Evolutionary conservation across 2,888 invertebrate species (phyloP).

Genomic region (Cantharis lateralis): DNA sequence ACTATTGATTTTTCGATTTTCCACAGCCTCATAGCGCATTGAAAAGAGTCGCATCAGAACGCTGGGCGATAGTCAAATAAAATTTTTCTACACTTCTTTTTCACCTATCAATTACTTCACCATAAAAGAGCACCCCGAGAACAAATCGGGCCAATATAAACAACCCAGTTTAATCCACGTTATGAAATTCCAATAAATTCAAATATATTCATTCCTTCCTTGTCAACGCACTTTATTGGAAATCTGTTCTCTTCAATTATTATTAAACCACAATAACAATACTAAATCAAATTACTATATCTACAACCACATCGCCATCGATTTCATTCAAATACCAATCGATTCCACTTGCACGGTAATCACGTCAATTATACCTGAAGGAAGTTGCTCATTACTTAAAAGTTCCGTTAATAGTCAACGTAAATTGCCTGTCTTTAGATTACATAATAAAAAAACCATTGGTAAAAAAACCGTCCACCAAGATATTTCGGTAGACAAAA

Average conservation of each 20-base stretch:
- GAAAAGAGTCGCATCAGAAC: conserved; percentile 41
- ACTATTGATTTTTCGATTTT: conserved; percentile 41
- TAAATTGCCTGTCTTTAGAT: neutral
- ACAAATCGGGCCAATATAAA: neutral
- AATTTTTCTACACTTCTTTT: conserved; percentile 30
- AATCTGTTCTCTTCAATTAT: neutral
- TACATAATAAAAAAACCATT: neutral
- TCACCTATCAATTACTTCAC: conserved; percentile 1
- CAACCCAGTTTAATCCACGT: neutral
- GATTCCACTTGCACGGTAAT: neutral
- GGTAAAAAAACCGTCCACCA: neutral
- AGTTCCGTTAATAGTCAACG: neutral
- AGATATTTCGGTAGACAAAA: neutral
- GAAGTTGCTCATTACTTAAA: neutral
- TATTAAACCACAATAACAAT: neutral
- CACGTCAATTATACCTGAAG: neutral
- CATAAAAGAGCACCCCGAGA: neutral
- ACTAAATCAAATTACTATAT: neutral
- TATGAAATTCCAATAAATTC: neutral
- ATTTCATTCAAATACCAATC: neutral
- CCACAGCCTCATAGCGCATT: conserved; percentile 41
- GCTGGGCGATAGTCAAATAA: conserved; percentile 40
- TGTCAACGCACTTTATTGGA: neutral
- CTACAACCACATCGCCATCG: neutral
- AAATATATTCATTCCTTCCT: neutral